phyloP scores from a whole-genome alignment of 2,888 invertebrate genomes.

The Tenthredo scrophulariae region DNA sequence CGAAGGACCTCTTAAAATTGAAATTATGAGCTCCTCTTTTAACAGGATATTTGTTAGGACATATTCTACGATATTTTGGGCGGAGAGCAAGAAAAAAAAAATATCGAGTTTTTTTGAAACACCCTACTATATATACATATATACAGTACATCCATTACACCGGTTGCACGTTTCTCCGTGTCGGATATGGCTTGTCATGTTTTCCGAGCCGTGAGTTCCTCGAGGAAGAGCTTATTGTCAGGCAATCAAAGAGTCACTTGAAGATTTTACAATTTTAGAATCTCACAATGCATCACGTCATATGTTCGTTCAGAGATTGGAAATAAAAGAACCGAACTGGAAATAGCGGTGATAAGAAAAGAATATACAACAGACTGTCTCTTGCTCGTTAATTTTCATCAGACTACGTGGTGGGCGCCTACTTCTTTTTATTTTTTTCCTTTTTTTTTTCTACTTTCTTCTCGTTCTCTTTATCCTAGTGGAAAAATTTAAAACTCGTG shows the following conservation, averaged over 20 bases:
- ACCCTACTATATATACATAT: too few relatives aligned
- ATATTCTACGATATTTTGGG: too few relatives aligned
- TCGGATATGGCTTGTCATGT: constrained; percentile 3
- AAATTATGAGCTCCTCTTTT: too few relatives aligned
- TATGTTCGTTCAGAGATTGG: not conserved
- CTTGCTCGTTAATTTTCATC: constrained; percentile 29
- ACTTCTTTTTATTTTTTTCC: not conserved
- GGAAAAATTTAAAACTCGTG: not conserved
- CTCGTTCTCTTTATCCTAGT: not conserved
- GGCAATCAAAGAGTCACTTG: constrained; percentile 14
- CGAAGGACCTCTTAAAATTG: too few relatives aligned
- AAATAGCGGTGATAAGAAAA: not conserved
- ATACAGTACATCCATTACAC: constrained; percentile 1
- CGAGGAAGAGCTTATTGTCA: not conserved
- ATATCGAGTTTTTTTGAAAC: too few relatives aligned
- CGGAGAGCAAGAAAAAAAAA: too few relatives aligned
- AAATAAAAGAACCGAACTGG: not conserved
- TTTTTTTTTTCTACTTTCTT: not conserved
- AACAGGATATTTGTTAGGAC: too few relatives aligned
- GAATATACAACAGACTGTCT: not conserved
- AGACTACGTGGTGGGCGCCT: not conserved
- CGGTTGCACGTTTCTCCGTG: not conserved
- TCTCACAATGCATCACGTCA: not conserved
- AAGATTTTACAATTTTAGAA: not conserved
- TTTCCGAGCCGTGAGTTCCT: not conserved